phyloP scores from a whole-genome alignment of 2,888 invertebrate genomes.

The Pristionchus arcanus region DNA sequence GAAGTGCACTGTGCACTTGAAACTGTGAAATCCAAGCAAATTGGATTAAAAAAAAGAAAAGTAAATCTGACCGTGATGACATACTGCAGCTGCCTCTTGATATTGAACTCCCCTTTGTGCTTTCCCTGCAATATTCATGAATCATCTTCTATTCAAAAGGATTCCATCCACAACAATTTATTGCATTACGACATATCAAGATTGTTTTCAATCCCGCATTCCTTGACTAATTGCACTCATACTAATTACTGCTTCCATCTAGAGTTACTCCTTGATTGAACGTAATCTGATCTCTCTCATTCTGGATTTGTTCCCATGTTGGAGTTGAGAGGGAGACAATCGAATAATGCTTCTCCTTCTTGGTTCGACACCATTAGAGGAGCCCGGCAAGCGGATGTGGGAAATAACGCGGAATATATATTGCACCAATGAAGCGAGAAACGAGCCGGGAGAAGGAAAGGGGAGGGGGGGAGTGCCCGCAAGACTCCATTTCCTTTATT shows the following conservation, averaged over 20 bases:
- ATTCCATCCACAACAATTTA: not conserved
- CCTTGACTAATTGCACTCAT: not conserved
- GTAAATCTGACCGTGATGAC: slow-evolving; percentile 63
- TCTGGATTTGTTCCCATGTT: not conserved
- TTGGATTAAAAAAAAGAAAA: not conserved
- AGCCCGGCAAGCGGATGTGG: no score
- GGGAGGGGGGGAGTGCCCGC: not conserved
- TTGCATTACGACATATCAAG: not conserved
- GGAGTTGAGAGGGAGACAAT: not conserved
- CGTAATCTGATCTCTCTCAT: not conserved
- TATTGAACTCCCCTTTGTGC: not conserved
- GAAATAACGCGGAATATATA: not conserved
- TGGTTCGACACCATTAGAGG: no score
- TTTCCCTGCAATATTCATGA: slow-evolving; percentile 1
- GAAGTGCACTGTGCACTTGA: not conserved
- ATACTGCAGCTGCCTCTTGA: slow-evolving; percentile 64
- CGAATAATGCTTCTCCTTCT: no score
- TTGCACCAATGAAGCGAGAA: not conserved
- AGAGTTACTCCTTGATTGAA: slow-evolving; percentile 1
- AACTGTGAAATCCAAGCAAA: not conserved
- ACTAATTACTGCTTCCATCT: not conserved
- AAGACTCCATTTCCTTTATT: not conserved
- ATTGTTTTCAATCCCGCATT: not conserved
- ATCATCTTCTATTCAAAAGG: not conserved
- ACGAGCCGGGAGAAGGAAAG: not conserved